phyloP scores from a whole-genome alignment of 2,888 invertebrate genomes.

The Muschampia plurimacula region DNA sequence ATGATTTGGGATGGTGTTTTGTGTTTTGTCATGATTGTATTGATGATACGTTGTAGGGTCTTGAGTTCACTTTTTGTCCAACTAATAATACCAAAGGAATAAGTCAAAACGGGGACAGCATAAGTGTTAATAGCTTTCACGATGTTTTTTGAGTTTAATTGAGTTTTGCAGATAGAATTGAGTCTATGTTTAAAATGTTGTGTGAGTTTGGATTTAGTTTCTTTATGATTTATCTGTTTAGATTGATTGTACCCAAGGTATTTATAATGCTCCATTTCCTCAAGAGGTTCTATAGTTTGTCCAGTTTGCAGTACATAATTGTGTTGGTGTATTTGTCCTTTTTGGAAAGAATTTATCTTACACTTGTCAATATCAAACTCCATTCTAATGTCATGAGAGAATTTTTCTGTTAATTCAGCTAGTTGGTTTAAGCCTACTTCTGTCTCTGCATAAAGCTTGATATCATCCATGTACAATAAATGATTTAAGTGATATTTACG shows the following conservation, averaged over 20 bases:
- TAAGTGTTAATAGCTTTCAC: background rate
- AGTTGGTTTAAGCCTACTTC: background rate
- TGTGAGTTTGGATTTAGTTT: background rate
- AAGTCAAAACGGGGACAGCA: background rate
- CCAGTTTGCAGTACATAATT: background rate
- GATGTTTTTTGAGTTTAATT: background rate
- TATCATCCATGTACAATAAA: slow-evolving; percentile 3
- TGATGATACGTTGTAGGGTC: background rate
- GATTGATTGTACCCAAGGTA: background rate
- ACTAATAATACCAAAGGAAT: background rate
- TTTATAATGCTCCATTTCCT: background rate
- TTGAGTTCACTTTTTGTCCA: background rate
- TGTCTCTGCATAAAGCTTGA: background rate
- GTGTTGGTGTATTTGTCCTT: background rate
- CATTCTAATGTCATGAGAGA: background rate
- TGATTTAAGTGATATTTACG: background rate
- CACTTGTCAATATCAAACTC: slow-evolving; percentile 5
- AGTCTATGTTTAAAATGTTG: slow-evolving; percentile 5
- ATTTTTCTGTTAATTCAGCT: background rate
- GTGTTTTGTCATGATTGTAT: background rate
- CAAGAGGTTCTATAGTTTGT: background rate
- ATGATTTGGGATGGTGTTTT: too few relatives aligned
- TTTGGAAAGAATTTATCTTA: background rate
- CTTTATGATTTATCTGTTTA: background rate
- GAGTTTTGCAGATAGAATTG: background rate